Percentiles rank a stretch among this genome's conserved stretches.
Conservation (phyloP, 2,113 vertebrate species). For the Gobio gobio region DNA sequence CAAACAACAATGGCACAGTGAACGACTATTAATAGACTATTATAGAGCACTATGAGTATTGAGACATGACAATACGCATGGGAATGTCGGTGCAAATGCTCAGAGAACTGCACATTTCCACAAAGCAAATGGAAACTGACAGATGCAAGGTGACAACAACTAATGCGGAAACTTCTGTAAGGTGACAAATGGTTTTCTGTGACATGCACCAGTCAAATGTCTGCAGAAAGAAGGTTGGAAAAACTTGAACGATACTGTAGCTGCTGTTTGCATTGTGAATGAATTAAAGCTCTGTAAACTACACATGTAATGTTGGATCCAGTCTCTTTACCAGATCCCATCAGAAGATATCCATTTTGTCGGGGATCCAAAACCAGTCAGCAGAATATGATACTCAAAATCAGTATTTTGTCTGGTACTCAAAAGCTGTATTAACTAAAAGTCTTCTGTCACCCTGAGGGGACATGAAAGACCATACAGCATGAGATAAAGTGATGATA, state of each 20-base stretch:
- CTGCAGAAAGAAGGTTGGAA: background rate
- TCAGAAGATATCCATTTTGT: too few relatives aligned
- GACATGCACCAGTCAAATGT: background rate
- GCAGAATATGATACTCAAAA: too few relatives aligned
- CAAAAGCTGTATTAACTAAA: too few relatives aligned
- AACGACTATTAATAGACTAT: background rate
- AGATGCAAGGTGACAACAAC: background rate
- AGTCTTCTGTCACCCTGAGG: too few relatives aligned
- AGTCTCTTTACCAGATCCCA: too few relatives aligned
- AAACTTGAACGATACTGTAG: background rate
- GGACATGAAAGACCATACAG: too few relatives aligned
- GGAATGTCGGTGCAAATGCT: background rate
- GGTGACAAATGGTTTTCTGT: background rate
- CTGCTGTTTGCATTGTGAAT: background rate
- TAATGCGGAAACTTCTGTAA: too few relatives aligned
- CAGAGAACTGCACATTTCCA: background rate
- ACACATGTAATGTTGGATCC: too few relatives aligned
- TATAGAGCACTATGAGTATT: background rate
- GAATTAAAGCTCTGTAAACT: background rate
- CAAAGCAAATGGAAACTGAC: slow-evolving; percentile 4
- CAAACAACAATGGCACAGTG: slow-evolving; percentile 12
- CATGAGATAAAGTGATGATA: too few relatives aligned
- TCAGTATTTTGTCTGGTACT: too few relatives aligned
- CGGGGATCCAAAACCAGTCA: too few relatives aligned
- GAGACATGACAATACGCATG: background rate